phyloP scores from a whole-genome alignment of 1,140 invertebrate species.

The Anthonomus grandis region DNA sequence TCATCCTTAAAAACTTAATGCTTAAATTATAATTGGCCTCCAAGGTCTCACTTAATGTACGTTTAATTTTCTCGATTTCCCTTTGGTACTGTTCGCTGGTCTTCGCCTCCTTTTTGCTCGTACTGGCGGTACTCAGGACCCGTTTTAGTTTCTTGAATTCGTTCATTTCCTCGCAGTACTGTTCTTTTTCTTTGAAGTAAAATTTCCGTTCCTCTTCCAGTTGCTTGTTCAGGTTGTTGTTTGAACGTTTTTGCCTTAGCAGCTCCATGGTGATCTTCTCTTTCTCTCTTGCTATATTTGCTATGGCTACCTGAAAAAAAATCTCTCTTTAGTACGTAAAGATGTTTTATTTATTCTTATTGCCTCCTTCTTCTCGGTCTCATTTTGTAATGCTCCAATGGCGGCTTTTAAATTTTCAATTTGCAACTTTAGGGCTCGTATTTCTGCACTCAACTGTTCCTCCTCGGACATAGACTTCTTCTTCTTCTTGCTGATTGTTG shows the following conservation, averaged over 20 bases:
- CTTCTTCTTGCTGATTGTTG: constrained; percentile 1
- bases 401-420: constrained; percentile 39
- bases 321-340: background rate
- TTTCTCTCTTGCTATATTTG: constrained; percentile 37
- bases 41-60: constrained; percentile 43
- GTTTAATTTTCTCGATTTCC: constrained; percentile 40
- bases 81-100: constrained; percentile 26
- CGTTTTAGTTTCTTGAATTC: constrained; percentile 41
- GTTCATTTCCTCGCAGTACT: constrained; percentile 46
- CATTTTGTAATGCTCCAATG: constrained; percentile 35
- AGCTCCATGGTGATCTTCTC: constrained; percentile 40
- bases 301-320: constrained; percentile 27
- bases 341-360: background rate
- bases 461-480: constrained; percentile 22
- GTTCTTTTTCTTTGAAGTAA: constrained; percentile 46
- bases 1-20: constrained; percentile 48
- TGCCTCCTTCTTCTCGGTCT: constrained; percentile 40
- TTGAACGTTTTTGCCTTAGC: constrained; percentile 38
- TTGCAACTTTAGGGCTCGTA: constrained; percentile 40
- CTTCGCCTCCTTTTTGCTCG: constrained; percentile 4
- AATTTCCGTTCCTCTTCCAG: constrained; percentile 44
- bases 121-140: constrained; percentile 19
- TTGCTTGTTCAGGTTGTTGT: constrained; percentile 39
- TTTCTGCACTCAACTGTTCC: constrained; percentile 25
- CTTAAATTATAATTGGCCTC: constrained; percentile 48